These are phyloP conservation scores for Linurgus olivaceus DNA, from an alignment of 2,797 vertebrate genomes.

Conservation along the genomic window DNA sequence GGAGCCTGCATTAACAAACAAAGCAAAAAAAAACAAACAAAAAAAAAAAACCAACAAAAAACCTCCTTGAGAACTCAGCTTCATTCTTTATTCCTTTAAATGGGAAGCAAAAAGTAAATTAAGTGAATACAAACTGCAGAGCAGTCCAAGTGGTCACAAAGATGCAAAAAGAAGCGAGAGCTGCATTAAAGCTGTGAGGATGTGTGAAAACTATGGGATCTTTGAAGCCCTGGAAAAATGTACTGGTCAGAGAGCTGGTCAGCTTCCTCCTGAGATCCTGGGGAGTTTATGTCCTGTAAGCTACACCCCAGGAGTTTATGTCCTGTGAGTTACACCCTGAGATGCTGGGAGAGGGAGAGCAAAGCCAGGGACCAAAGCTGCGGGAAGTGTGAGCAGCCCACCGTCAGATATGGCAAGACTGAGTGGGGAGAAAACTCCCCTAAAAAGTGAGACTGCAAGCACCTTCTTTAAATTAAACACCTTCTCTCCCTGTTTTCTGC, in stretches of 20 bases:
- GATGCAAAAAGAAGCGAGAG: not conserved
- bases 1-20: slow-evolving; percentile 62
- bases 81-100: not conserved
- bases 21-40: not conserved
- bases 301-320: not conserved
- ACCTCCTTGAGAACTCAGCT: not conserved
- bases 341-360: not conserved
- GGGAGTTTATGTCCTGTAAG: not conserved
- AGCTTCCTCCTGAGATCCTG: not conserved
- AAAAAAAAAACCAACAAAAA: not conserved
- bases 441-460: not conserved
- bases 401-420: fast-evolving
- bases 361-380: not conserved
- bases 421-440: not conserved
- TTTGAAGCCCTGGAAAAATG: not conserved
- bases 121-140: not conserved
- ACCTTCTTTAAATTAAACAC: not conserved
- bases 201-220: not conserved
- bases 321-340: not conserved
- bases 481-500: not conserved
- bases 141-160: not conserved
- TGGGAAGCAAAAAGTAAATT: not conserved
- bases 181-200: not conserved
- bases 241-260: not conserved
- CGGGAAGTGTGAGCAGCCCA: not conserved